Evolutionary conservation across 2,113 vertebrate genomes (phyloP).

Genomic region (Entelurus aequoreus): DNA sequence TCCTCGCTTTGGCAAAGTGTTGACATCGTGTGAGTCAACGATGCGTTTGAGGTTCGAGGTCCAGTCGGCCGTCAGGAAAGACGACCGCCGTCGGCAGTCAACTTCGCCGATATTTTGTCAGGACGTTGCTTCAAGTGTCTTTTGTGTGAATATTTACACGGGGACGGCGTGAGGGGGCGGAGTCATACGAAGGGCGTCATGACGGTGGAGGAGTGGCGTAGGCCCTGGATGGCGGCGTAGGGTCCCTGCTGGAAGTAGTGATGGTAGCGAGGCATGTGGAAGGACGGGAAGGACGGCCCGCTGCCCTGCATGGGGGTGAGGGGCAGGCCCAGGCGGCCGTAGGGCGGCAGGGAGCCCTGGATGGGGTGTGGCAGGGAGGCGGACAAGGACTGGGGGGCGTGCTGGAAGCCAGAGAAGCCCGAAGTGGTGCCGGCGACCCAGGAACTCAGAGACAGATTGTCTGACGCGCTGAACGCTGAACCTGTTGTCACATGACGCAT

Average conservation of each 20-base stretch:
- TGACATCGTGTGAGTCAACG: no score
- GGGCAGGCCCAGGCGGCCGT: slow-evolving; percentile 89
- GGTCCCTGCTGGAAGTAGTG: slow-evolving; percentile 99
- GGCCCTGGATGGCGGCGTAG: slow-evolving; percentile 96
- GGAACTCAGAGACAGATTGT: slow-evolving; percentile 92
- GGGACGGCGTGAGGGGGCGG: slow-evolving; percentile 3
- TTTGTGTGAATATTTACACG: no score
- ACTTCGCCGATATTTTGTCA: no score
- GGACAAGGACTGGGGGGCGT: slow-evolving; percentile 82
- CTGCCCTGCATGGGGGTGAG: slow-evolving; percentile 90
- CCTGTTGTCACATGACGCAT: slow-evolving; percentile 63
- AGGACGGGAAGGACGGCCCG: slow-evolving; percentile 92
- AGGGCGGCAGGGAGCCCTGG: slow-evolving; percentile 90
- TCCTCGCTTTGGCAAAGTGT: no score
- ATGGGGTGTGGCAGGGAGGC: slow-evolving; percentile 89
- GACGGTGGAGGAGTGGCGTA: slow-evolving; percentile 93
- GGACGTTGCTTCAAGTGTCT: no score
- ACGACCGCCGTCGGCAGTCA: no score
- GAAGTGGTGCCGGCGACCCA: slow-evolving; percentile 93
- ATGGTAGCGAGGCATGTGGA: slow-evolving; percentile 98
- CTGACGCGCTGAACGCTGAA: slow-evolving; percentile 92
- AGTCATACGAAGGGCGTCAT: slow-evolving; percentile 99
- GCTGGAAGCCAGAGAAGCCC: slow-evolving; percentile 91
- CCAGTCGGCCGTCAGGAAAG: no score
- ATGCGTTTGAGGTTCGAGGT: no score